These are phyloP conservation scores for Ochotona princeps DNA, from an alignment of 2,113 vertebrate genomes.

Conservation along the genomic window DNA sequence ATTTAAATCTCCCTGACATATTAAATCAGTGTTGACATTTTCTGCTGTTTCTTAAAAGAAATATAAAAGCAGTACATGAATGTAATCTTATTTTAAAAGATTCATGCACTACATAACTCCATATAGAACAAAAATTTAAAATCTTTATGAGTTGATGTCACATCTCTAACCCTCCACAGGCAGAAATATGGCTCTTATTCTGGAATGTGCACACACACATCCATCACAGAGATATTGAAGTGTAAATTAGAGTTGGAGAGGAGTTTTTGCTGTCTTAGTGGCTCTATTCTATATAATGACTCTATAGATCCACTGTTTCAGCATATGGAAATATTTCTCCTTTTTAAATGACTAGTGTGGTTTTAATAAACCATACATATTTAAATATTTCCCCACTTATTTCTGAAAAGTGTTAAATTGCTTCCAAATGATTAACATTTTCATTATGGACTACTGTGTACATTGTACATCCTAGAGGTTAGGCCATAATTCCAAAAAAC, in stretches of 20 bases:
- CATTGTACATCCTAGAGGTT: conserved; percentile 10
- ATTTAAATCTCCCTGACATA: conserved; percentile 54
- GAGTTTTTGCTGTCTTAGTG: background rate
- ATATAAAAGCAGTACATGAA: background rate
- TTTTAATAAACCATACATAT: background rate
- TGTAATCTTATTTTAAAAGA: background rate
- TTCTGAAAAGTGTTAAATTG: background rate
- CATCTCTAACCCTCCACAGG: background rate
- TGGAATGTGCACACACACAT: background rate
- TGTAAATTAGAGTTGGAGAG: background rate
- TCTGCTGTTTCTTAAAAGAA: conserved; percentile 19
- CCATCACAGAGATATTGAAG: background rate
- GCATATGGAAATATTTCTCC: background rate
- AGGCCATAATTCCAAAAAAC: no score
- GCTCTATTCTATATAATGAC: background rate
- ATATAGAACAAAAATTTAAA: background rate
- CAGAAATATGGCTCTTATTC: background rate
- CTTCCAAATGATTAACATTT: background rate
- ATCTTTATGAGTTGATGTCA: background rate
- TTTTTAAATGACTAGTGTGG: background rate
- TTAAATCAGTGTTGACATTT: conserved; percentile 41
- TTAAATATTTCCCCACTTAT: background rate
- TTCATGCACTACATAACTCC: background rate
- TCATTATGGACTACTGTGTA: background rate
- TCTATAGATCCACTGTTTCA: background rate